These are phyloP conservation scores for Allophyes oxyacanthae DNA, from an alignment of 2,888 invertebrate genomes.

Conservation along the genomic window DNA sequence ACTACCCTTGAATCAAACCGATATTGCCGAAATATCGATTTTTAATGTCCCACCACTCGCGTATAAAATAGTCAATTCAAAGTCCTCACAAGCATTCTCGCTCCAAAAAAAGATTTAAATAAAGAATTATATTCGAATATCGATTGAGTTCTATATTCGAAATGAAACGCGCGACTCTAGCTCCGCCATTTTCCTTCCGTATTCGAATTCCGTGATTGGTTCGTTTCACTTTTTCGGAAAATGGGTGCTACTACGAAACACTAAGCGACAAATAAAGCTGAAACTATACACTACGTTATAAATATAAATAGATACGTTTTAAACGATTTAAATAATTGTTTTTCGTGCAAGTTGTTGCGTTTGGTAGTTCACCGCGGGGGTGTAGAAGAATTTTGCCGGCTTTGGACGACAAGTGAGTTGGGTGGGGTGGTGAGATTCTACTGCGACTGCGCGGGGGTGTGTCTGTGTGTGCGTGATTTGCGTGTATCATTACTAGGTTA, in stretches of 20 bases:
- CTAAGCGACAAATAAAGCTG: constrained; percentile 71
- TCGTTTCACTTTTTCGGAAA: constrained; percentile 54
- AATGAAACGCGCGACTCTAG: constrained; percentile 64
- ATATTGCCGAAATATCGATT: constrained; percentile 77
- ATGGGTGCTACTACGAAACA: constrained; percentile 62
- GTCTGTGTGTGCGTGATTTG: constrained; percentile 79
- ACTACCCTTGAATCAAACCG: constrained; percentile 58
- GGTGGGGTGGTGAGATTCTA: constrained; percentile 78
- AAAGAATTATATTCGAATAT: constrained; percentile 46
- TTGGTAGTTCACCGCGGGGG: constrained; percentile 80
- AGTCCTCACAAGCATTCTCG: constrained; percentile 74
- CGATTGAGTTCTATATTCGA: constrained; percentile 63
- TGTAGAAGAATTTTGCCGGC: constrained; percentile 86
- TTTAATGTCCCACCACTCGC: constrained; percentile 70
- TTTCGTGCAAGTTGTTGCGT: constrained; percentile 82
- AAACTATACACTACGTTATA: constrained; percentile 50
- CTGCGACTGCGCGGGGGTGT: constrained; percentile 81
- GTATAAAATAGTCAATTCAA: constrained; percentile 52
- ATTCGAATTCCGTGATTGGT: constrained; percentile 60
- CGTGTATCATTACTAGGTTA: constrained; percentile 72
- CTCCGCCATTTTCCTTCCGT: constrained; percentile 82
- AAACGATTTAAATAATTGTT: constrained; percentile 60
- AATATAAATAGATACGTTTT: constrained; percentile 59
- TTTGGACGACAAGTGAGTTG: constrained; percentile 75
- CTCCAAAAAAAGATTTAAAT: constrained; percentile 45